Conservation (phyloP, 2,113 vertebrate genomes). For the Sylvia atricapilla region DNA sequence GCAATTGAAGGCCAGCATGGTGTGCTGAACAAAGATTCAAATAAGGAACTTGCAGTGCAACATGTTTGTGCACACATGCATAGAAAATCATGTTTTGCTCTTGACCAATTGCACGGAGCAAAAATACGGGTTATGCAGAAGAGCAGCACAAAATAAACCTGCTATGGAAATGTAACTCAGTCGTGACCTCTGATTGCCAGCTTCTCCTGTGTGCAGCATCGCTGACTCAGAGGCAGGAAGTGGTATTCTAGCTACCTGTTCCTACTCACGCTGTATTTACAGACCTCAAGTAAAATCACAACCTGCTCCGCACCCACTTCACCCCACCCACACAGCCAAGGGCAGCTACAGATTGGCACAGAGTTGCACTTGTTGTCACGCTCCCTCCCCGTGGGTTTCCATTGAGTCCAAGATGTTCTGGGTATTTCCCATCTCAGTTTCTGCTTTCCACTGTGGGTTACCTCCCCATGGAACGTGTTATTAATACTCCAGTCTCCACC, state of each 20-base stretch:
- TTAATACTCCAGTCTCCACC: constrained; percentile 42
- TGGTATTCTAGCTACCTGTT: background rate
- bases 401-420: background rate
- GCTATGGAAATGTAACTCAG: background rate
- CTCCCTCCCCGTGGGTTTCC: background rate
- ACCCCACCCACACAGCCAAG: background rate
- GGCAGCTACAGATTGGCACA: background rate
- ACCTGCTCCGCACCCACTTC: background rate
- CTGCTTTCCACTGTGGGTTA: constrained; percentile 55
- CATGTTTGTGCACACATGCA: background rate
- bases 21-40: background rate
- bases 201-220: background rate
- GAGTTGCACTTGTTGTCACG: background rate
- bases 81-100: background rate
- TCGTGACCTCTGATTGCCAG: background rate
- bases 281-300: background rate
- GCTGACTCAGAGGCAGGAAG: background rate
- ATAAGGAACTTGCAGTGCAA: background rate
- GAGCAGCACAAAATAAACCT: background rate
- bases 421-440: constrained; percentile 52
- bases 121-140: background rate
- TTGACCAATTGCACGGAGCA: background rate
- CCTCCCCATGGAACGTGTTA: constrained; percentile 29
- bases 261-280: background rate
- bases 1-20: background rate